Conservation (phyloP, 1,140 invertebrate species). For the Zaprionus africanus region DNA sequence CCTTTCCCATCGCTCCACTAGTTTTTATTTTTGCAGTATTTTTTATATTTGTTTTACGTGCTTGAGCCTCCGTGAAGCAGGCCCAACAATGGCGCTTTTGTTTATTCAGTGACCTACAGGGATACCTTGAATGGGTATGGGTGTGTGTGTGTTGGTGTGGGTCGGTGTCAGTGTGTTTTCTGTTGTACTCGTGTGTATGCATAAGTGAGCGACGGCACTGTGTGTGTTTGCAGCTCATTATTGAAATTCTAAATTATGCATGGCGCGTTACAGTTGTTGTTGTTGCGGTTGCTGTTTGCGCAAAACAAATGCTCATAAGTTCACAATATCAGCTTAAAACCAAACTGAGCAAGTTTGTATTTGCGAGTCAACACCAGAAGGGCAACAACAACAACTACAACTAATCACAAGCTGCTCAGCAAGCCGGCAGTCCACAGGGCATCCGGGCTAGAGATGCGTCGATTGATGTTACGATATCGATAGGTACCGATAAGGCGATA, state of each 20-base stretch:
- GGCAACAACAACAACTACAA: constrained; percentile 28
- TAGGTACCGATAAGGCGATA: not conserved
- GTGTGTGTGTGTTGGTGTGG: constrained; percentile 6
- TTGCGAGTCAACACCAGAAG: constrained; percentile 40
- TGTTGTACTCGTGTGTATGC: constrained; percentile 26
- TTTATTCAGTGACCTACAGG: constrained; percentile 39
- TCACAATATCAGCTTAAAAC: constrained; percentile 7
- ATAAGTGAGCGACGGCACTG: constrained; percentile 3
- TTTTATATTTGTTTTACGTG: constrained; percentile 50
- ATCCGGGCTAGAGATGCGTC: not conserved
- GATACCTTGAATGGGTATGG: constrained; percentile 1
- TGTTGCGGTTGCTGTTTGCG: not conserved
- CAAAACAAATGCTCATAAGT: constrained; percentile 3
- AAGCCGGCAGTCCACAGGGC: not conserved
- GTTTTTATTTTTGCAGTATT: constrained; percentile 15
- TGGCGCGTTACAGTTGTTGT: constrained; percentile 11
- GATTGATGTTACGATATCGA: not conserved
- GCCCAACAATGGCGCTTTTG: constrained; percentile 59
- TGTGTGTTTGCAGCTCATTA: constrained; percentile 50
- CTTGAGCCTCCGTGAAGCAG: constrained; percentile 40
- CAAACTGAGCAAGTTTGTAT: constrained; percentile 37
- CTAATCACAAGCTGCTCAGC: constrained; percentile 4
- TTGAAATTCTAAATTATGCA: constrained; percentile 72
- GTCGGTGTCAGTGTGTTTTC: constrained; percentile 23
- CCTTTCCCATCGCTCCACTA: constrained; percentile 12